Evolutionary conservation across 1,140 invertebrate species (phyloP), one percentile per base, ranked within the genome.

Genomic region (Oryzaephilus surinamensis): DNA sequence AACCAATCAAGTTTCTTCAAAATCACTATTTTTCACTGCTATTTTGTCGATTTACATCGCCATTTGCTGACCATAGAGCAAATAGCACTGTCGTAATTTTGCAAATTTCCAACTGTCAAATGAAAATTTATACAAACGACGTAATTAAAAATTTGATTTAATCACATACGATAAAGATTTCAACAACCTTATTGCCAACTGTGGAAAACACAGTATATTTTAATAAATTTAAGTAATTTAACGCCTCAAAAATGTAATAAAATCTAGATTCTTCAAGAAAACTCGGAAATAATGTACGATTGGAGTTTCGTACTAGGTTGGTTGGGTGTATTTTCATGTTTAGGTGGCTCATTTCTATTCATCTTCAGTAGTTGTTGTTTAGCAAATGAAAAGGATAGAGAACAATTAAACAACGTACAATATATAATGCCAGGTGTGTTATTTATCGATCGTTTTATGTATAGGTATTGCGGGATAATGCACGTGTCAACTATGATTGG

Each of bases 401-500:
- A 64, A 41, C 76, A 81, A 47, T 73, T 80, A 50, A 77, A 76
- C 64, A 85, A 85, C 63, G 76, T 85, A 63, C 84, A 87, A 63
- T 87, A 87, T 70, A 81, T 87, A 55, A 86, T 88, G 82, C 84
- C 80, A 82, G 81, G 81, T 83, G 62, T 67, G 71, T 53, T 26
- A 47, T 41, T 21, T 34, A 29, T 18, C 11, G 6, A 14, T 37
- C n/a, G 4, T 32, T 2, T 39, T 23, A 27, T 37, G 47, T 61
- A 48, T 71, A 94, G 87, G 79, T 88, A 57, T 77, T 93, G 57
- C 81, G 81, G 64, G 80, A 88, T 61, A 82, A 84, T 64, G 79
- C 83, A 45, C 76, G 82, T 67, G 76, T 86, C 60, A 81, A 79
- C 67, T 93, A 92, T 70, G 89, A 92, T 67, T 94, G 89, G 89